Evolutionary conservation across 2,888 invertebrate genomes (phyloP).

Genomic region (Micropterix aruncella): DNA sequence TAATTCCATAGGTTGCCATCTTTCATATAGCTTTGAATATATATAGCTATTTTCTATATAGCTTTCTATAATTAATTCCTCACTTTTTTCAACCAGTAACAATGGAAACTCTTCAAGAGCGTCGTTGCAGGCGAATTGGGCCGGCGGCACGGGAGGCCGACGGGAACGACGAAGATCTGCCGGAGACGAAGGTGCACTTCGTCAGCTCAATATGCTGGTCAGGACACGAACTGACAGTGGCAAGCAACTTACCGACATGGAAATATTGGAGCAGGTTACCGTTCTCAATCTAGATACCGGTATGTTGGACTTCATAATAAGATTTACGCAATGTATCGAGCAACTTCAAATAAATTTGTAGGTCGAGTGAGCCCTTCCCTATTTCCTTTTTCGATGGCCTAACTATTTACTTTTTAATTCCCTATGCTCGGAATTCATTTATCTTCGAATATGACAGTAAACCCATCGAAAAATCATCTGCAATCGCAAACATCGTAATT

Average conservation of each 20-base stretch:
- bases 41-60: too few relatives aligned
- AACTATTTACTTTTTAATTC: too few relatives aligned
- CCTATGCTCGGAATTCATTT: too few relatives aligned
- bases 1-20: too few relatives aligned
- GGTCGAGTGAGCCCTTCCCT: too few relatives aligned
- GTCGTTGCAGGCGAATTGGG: constrained; percentile 24
- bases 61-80: too few relatives aligned
- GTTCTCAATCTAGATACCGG: constrained; percentile 67
- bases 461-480: too few relatives aligned
- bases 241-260: constrained; percentile 75
- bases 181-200: constrained; percentile 59
- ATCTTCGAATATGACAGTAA: too few relatives aligned
- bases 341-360: constrained; percentile 3
- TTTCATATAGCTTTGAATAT: too few relatives aligned
- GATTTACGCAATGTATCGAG: constrained; percentile 1
- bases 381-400: too few relatives aligned
- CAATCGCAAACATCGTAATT: too few relatives aligned
- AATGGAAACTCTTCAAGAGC: constrained; percentile 10
- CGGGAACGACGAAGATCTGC: constrained; percentile 63
- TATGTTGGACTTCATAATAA: constrained; percentile 11
- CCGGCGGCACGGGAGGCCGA: not conserved
- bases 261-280: constrained; percentile 86
- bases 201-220: constrained; percentile 56
- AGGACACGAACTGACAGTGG: constrained; percentile 78
- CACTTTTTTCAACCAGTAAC: constrained; percentile 15